Conservation (phyloP, 2,888 invertebrate genomes). For the Tenthredo scrophulariae region DNA sequence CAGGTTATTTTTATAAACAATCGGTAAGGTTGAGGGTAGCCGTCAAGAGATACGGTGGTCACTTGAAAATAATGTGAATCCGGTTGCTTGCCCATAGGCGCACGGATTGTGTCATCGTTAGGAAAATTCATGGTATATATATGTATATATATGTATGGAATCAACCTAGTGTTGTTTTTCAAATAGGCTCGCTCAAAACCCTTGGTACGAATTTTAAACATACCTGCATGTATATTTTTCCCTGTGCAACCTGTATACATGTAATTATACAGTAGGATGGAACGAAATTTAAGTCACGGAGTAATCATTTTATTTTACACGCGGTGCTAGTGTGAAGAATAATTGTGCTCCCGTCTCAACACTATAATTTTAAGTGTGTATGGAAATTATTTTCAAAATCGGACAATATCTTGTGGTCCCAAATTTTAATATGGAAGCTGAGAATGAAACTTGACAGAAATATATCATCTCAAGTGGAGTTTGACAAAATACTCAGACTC, state of each 20-base stretch:
- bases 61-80: too few relatives aligned
- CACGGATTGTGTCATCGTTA: too few relatives aligned
- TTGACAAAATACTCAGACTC: neutral
- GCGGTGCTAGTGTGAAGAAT: neutral
- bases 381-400: neutral
- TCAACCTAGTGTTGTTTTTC: slow-evolving; percentile 12
- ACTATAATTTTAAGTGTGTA: neutral
- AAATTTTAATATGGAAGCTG: neutral
- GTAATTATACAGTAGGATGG: neutral
- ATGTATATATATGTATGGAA: neutral
- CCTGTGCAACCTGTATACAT: neutral
- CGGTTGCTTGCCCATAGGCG: too few relatives aligned
- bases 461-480: neutral
- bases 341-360: neutral
- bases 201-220: neutral
- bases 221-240: neutral
- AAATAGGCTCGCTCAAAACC: slow-evolving; percentile 15
- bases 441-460: neutral
- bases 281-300: neutral
- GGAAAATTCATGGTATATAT: too few relatives aligned
- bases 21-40: too few relatives aligned
- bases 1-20: too few relatives aligned
- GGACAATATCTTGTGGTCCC: neutral
- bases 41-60: too few relatives aligned
- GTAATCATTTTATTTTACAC: neutral